phyloP scores from a whole-genome alignment of 2,797 vertebrate genomes.

The Pangasius djambal region DNA sequence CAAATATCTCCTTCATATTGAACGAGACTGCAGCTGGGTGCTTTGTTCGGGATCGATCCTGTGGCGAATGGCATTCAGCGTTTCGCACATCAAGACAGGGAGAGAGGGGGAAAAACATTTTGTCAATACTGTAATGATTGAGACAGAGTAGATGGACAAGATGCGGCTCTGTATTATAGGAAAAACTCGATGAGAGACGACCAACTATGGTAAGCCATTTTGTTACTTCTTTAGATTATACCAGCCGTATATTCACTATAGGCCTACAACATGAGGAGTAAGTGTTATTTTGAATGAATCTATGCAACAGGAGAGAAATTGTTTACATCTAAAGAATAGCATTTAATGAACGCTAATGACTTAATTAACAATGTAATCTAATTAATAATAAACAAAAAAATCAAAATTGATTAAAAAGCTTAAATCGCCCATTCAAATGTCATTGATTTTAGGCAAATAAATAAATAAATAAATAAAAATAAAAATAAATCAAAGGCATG shows the following conservation, averaged over 20 bases:
- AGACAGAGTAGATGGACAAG: slow-evolving; percentile 96
- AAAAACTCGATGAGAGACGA: slow-evolving; percentile 70
- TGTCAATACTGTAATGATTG: slow-evolving; percentile 98
- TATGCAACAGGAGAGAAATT: background rate
- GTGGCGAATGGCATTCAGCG: slow-evolving; percentile 97
- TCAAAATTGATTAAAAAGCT: background rate
- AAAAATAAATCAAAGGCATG: slow-evolving; percentile 71
- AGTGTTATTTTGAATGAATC: slow-evolving; percentile 1
- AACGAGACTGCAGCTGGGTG: slow-evolving; percentile 99
- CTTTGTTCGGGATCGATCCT: slow-evolving; percentile 99
- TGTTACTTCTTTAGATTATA: slow-evolving; percentile 70
- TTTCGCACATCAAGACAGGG: slow-evolving; percentile 93
- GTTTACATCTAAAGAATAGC: background rate
- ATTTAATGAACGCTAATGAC: background rate
- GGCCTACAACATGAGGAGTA: background rate
- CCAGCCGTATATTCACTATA: slow-evolving; percentile 30
- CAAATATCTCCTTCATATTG: slow-evolving; percentile 99
- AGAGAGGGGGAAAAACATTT: slow-evolving; percentile 95
- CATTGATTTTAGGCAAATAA: background rate
- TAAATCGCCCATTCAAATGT: slow-evolving; percentile 4
- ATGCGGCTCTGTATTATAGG: slow-evolving; percentile 77
- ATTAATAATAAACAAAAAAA: background rate
- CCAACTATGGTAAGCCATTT: slow-evolving; percentile 87
- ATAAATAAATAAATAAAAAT: too few relatives aligned
- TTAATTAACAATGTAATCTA: background rate